These are phyloP conservation scores for Magallana ariakensis DNA, from an alignment of 1,140 invertebrate species.

Conservation along the genomic window DNA sequence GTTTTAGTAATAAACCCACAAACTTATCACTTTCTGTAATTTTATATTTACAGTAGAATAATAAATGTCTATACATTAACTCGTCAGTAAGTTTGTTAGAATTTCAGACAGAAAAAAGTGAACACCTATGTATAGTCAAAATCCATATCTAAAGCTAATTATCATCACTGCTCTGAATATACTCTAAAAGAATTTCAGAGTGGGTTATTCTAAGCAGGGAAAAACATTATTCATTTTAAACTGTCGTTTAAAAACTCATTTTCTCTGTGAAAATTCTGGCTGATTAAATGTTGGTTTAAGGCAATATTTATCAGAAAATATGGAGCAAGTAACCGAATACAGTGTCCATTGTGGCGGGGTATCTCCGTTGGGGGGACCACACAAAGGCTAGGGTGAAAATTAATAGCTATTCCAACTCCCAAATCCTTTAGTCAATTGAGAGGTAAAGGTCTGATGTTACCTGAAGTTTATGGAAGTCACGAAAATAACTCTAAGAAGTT, in stretches of 20 bases:
- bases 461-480: neutral
- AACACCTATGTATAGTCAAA: too few species aligned
- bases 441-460: slow-evolving; percentile 12
- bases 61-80: too few species aligned
- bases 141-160: too few species aligned
- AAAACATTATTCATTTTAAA: neutral
- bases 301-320: slow-evolving; percentile 21
- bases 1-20: too few species aligned
- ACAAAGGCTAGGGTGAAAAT: slow-evolving; percentile 14
- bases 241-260: neutral
- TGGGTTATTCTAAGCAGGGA: neutral
- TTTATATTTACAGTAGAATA: too few species aligned
- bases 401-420: slow-evolving; percentile 34
- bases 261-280: neutral
- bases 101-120: too few species aligned
- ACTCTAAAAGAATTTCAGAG: neutral
- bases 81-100: too few species aligned
- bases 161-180: too few species aligned
- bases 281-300: neutral
- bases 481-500: slow-evolving; percentile 19
- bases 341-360: slow-evolving; percentile 2
- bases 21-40: too few species aligned
- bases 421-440: slow-evolving; percentile 8
- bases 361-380: slow-evolving; percentile 4
- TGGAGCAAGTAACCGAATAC: slow-evolving; percentile 11